Evolutionary conservation across 2,797 vertebrate genomes (phyloP), one percentile per base, ranked within the genome.

Genomic region (Pangasius djambal): DNA sequence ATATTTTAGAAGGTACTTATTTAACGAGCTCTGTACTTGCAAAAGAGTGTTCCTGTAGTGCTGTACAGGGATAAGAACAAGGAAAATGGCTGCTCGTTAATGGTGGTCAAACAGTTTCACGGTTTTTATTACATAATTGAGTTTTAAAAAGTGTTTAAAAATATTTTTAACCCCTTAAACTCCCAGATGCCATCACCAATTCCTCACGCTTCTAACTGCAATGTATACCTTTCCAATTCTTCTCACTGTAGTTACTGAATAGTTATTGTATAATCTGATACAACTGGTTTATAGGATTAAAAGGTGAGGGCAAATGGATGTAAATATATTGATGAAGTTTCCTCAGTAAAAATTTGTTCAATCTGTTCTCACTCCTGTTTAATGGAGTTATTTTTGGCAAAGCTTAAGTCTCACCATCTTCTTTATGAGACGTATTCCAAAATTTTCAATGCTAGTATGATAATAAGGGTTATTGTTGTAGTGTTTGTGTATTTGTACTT

Each of bases 1-100:
- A 86, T 88, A 82, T 91, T 93, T 86, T 90, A 91, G 81, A 88
- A 89, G 87, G 81, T 81, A 83, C 81, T 87, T 89, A 87, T 81
- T 88, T 90, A 90, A 92, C 75, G 75, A 90, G 87, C 72, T 50
- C 63, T 87, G 59, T 87, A 83, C 88, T 85, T 88, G 48, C 81
- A n/a, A 85, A 90, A 87, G 88, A 75, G 85, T 89, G 77, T 88
- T 86, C 16, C 85, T 88, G 55, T 88, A 88, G 72, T 25, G 40
- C 87, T 57, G 34, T 50, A 78, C 63, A 59, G 89, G 82, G 25
- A 87, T 59, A 79, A 88, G 84, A 89, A 90, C 78, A 81, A 87
- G 86, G 55, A 85, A 89, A 90, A 86, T 87, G 89, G 22, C 86
- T 89, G 57, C 59, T 83, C 72, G 83, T 90, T 91, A 90, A 90